Base-by-base conservation (phyloP, 1,140 invertebrate genomes). In the Antheraea pernyi region DNA sequence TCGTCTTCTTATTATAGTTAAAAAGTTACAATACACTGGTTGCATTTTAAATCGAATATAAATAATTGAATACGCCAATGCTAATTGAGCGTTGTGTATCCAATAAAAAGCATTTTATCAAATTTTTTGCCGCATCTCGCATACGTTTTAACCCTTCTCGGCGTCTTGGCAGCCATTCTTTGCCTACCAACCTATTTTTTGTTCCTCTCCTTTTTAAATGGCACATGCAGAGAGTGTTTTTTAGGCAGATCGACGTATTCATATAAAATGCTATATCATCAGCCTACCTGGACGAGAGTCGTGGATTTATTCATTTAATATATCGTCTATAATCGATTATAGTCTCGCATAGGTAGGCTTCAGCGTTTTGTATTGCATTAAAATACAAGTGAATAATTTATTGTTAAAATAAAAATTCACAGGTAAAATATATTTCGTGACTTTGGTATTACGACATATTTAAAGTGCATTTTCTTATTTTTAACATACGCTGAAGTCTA, bases 251-350 rank as follows among this genome's bases (percentile, higher is more conserved):
- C 75, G 74, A 81, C 82, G 60, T 85, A 80, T 87, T 80, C 78
- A 75, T 63, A 84, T 89, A 89, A 90, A 91, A 89, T 77, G 87
- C 87, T 90, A 85, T 89, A 86, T 92, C 90, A 91, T 88, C 83
- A 81, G 79, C 71, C 79, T 92, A 92, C 88, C 90, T 92, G 90
- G 76, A 84, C 79, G 1, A 30, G 22, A 85, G 78, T 79, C 75
- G 78, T 83, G 76, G 69, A 62, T 84, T 80, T 83, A 81, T 88
- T 83, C 78, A 85, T 84, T 86, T 91, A 86, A 89, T 89, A 86
- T 79, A 78, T 80, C 79, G 79, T 80, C 73, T 75, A 82, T 86
- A 90, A 89, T 87, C 86, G 85, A 91, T 92, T 89, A 79, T 75
- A 71, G 68, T 59, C 70, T 83, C 74, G 68, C 66, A 73, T 68